A percentile compares a stretch with the other conserved stretches of the same genome.
Conservation (phyloP, 2,797 vertebrate genomes). For the Eospalax fontanierii region DNA sequence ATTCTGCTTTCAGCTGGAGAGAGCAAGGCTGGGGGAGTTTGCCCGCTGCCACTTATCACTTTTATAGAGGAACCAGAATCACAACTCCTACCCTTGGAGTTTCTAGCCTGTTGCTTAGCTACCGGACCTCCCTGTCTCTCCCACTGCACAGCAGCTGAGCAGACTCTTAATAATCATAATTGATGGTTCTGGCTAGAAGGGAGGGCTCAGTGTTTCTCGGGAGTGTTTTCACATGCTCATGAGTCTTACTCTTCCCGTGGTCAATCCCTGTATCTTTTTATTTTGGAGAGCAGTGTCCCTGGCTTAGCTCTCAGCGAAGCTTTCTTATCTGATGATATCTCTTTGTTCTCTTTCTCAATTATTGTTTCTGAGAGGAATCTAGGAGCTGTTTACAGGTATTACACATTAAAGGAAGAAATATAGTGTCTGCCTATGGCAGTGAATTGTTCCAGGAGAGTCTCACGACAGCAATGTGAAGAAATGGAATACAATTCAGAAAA, state of each 20-base stretch:
- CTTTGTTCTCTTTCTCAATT: slow-evolving; percentile 66
- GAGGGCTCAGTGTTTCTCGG: slow-evolving; percentile 70
- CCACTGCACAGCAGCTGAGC: background rate
- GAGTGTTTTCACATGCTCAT: slow-evolving; percentile 71
- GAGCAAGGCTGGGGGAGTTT: slow-evolving; percentile 58
- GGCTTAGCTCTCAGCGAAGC: slow-evolving; percentile 39
- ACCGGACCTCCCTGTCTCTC: slow-evolving; percentile 74
- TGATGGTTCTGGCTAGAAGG: slow-evolving; percentile 72
- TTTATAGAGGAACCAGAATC: slow-evolving; percentile 77
- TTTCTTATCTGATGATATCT: slow-evolving; percentile 69
- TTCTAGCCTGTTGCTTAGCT: slow-evolving; percentile 82
- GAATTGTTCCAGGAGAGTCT: background rate
- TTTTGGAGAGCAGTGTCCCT: slow-evolving; percentile 55
- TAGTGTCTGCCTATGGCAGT: background rate
- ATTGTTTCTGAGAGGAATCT: slow-evolving; percentile 36
- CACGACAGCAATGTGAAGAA: slow-evolving; percentile 27
- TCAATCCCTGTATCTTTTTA: slow-evolving; percentile 68
- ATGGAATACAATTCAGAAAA: slow-evolving; percentile 24
- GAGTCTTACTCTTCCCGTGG: slow-evolving; percentile 70
- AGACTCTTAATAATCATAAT: slow-evolving; percentile 83
- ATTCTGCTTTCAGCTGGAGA: slow-evolving; percentile 70
- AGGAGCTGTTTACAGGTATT: slow-evolving; percentile 66
- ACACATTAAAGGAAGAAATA: slow-evolving; percentile 30
- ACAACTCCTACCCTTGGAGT: slow-evolving; percentile 76
- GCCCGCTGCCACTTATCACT: slow-evolving; percentile 79